phyloP scores from a whole-genome alignment of 1,140 invertebrate species.

The Calliphora vicina region DNA sequence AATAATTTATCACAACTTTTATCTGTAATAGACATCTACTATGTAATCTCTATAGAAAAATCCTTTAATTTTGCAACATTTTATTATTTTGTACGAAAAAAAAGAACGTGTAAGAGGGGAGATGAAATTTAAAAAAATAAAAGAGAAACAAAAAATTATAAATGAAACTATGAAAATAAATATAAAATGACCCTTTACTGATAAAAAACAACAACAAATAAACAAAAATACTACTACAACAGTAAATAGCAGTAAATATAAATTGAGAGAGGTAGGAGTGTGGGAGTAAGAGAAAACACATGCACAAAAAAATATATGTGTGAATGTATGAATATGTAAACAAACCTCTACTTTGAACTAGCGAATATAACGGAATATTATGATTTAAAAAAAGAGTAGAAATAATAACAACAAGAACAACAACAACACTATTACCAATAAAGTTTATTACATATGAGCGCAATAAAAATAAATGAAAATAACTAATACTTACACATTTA shows the following conservation, averaged over 20 bases:
- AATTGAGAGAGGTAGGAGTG: background rate
- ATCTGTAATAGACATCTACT: background rate
- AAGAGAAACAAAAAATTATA: background rate
- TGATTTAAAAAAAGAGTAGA: background rate
- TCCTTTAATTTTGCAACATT: slow-evolving; percentile 2
- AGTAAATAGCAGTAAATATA: background rate
- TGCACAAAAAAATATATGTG: background rate
- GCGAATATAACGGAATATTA: background rate
- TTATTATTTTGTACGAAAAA: background rate
- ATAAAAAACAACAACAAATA: no score
- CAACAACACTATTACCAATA: background rate
- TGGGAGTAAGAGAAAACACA: background rate
- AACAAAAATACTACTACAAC: background rate
- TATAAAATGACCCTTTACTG: background rate
- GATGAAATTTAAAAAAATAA: background rate
- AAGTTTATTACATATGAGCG: background rate
- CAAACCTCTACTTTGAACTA: background rate
- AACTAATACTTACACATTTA: background rate
- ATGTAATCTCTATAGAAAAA: slow-evolving; percentile 8
- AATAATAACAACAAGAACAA: background rate
- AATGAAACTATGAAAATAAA: slow-evolving; percentile 2
- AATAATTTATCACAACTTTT: slow-evolving; percentile 8
- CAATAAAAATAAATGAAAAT: background rate
- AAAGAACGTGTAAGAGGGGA: no score
- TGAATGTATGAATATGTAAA: background rate